A percentile compares a stretch with the other conserved stretches of the same genome.
Evolutionary conservation across 1,140 invertebrate genomes (phyloP).

Genomic region (Leucophenga varia): DNA sequence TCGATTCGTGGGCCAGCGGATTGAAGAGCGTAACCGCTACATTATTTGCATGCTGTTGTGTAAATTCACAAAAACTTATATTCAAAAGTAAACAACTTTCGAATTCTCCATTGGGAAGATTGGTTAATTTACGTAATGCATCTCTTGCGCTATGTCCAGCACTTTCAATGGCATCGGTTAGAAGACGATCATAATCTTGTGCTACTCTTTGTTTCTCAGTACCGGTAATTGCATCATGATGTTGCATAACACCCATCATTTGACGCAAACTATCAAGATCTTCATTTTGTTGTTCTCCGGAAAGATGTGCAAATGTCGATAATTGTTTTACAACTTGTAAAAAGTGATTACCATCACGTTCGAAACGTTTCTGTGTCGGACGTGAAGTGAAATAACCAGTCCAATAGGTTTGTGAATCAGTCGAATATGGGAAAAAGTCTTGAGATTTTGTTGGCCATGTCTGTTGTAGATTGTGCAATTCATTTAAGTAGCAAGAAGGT

Average conservation of each 20-base stretch:
- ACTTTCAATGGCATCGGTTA: constrained; percentile 22
- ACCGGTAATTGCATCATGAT: constrained; percentile 89
- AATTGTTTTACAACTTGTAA: constrained; percentile 71
- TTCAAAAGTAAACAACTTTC: constrained; percentile 69
- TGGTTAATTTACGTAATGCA: no score
- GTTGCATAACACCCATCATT: constrained; percentile 81
- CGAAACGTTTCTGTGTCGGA: constrained; percentile 79
- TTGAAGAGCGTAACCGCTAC: constrained; percentile 80
- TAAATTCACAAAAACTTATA: constrained; percentile 64
- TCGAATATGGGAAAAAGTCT: constrained; percentile 93
- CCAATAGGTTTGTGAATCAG: constrained; percentile 83
- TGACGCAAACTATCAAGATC: constrained; percentile 58
- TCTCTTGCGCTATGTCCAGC: constrained; percentile 25
- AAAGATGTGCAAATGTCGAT: constrained; percentile 41
- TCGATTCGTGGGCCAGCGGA: constrained; percentile 68
- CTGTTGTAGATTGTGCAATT: constrained; percentile 69
- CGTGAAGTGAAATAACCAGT: constrained; percentile 94
- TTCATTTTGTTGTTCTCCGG: constrained; percentile 26
- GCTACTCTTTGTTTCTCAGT: constrained; percentile 91
- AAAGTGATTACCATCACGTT: constrained; percentile 76
- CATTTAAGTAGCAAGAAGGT: constrained; percentile 89
- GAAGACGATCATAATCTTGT: constrained; percentile 72
- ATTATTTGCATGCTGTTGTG: constrained; percentile 65
- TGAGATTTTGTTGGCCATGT: constrained; percentile 72
- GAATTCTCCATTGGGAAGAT: constrained; percentile 58